phyloP scores from a whole-genome alignment of 92 coral and sea anemone genomes.

The Diadumene lineata region DNA sequence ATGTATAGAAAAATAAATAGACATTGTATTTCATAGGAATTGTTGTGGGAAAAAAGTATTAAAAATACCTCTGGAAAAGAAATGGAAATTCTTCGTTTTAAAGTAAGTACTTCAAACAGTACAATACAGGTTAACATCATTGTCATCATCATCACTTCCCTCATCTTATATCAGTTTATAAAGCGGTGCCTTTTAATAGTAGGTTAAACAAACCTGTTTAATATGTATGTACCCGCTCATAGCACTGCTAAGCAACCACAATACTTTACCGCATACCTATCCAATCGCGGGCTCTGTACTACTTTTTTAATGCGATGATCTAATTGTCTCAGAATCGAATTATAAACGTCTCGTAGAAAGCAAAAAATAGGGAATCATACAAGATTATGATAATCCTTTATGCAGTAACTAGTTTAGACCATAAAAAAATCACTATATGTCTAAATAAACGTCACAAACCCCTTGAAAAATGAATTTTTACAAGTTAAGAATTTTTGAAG shows the following conservation, averaged over 20 bases:
- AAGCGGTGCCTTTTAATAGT: too few species aligned
- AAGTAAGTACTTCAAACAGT: slow-evolving; percentile 30
- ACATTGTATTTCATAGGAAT: slow-evolving; percentile 34
- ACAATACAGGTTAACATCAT: too few species aligned
- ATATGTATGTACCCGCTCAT: too few species aligned
- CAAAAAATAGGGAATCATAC: neutral
- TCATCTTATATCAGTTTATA: too few species aligned
- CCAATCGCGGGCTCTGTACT: neutral
- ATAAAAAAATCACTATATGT: neutral
- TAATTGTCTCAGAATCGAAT: neutral
- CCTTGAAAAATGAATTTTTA: too few species aligned
- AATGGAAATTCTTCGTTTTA: slow-evolving; percentile 75
- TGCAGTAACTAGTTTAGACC: neutral
- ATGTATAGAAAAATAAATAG: too few species aligned
- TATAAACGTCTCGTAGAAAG: neutral
- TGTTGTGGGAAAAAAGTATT: slow-evolving; percentile 74
- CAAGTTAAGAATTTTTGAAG: too few species aligned
- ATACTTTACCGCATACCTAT: neutral
- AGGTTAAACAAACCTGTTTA: too few species aligned
- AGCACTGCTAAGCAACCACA: neutral
- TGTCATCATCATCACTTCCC: too few species aligned
- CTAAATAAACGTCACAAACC: too few species aligned
- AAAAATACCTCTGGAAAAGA: slow-evolving; percentile 36
- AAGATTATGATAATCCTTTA: neutral
- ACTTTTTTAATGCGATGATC: neutral